These are phyloP conservation scores for Agrochola circellaris DNA, from an alignment of 2,888 invertebrate genomes.

Conservation along the genomic window DNA sequence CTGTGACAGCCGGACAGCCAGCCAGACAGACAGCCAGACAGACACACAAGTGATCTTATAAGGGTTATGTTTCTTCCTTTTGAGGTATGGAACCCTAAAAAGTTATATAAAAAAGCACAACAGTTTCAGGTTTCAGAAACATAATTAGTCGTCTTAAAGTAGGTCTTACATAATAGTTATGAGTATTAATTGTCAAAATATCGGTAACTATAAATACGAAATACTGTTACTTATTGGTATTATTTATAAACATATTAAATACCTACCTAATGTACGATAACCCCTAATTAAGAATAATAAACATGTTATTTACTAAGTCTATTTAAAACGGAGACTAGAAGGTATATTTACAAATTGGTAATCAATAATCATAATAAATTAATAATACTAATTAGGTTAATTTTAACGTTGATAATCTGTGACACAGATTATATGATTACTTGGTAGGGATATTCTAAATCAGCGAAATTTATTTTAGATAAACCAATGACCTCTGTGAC, in stretches of 20 bases:
- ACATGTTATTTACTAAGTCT: constrained; percentile 3
- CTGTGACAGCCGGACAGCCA: no score
- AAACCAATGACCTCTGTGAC: not conserved
- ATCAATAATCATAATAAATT: constrained; percentile 36
- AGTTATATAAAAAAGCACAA: no score
- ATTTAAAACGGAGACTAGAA: constrained; percentile 73
- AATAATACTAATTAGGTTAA: constrained; percentile 25
- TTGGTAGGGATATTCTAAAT: not conserved
- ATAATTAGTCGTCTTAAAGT: no score
- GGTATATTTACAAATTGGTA: constrained; percentile 74
- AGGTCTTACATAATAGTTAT: not conserved
- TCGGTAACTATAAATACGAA: constrained; percentile 48
- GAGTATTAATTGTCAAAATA: constrained; percentile 21
- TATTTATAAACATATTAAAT: no score
- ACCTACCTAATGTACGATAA: not conserved
- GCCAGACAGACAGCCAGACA: no score
- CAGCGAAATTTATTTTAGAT: not conserved
- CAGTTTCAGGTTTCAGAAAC: no score
- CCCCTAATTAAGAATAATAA: constrained; percentile 6
- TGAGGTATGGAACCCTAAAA: no score
- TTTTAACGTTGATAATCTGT: not conserved
- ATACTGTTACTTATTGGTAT: constrained; percentile 3
- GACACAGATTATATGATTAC: constrained; percentile 18
- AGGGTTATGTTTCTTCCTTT: no score
- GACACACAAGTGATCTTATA: no score